Conservation (phyloP, 2,113 vertebrate genomes). For the Cisticola juncidis region DNA sequence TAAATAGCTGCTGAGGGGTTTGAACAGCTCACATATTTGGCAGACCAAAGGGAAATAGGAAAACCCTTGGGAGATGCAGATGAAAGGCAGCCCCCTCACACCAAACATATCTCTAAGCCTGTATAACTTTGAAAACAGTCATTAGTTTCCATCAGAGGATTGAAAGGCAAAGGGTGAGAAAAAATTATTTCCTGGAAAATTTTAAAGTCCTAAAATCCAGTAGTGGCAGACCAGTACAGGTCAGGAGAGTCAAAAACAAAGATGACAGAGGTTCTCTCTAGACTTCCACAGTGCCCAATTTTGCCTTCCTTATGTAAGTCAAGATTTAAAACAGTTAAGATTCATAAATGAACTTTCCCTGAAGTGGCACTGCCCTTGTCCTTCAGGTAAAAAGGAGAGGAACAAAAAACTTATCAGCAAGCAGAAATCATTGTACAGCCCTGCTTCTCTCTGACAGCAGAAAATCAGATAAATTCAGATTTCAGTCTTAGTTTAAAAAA, state of each 20-base stretch:
- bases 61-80: neutral
- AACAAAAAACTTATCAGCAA: neutral
- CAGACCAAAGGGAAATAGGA: neutral
- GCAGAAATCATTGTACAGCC: neutral
- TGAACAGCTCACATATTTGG: accelerated
- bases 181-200: neutral
- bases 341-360: neutral
- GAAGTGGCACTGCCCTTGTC: neutral
- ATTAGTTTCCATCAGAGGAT: neutral
- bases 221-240: neutral
- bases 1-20: neutral
- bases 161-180: neutral
- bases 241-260: neutral
- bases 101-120: neutral
- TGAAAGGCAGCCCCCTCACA: neutral
- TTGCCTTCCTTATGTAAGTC: neutral
- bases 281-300: accelerated
- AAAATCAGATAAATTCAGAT: neutral
- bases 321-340: neutral
- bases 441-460: neutral
- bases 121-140: neutral
- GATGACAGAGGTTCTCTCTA: neutral
- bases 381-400: neutral
- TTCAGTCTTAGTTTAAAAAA: neutral
- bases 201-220: neutral